Conservation (phyloP, 2,113 vertebrate genomes). For the Panurus biarmicus region DNA sequence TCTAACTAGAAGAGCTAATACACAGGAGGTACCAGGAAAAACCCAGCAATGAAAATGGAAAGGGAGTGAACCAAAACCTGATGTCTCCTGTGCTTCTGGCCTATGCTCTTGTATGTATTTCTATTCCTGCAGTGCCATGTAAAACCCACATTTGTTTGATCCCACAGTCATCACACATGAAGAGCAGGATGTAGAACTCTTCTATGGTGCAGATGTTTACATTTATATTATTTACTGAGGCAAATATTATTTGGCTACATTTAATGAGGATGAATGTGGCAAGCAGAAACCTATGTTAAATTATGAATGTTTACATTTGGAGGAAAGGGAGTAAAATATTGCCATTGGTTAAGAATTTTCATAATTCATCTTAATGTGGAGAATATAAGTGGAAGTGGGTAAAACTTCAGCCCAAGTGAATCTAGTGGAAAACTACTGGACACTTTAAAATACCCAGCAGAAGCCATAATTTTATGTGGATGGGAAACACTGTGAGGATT, state of each 20-base stretch:
- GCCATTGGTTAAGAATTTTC: neutral
- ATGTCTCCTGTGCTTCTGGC: neutral
- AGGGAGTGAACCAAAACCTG: neutral
- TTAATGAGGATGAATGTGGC: neutral
- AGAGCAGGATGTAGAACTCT: neutral
- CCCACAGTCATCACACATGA: neutral
- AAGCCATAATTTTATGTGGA: slow-evolving; percentile 6
- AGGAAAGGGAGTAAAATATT: neutral
- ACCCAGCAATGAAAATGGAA: neutral
- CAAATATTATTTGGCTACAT: neutral
- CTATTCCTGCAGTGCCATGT: neutral
- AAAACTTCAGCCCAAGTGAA: slow-evolving; percentile 2
- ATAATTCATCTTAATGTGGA: neutral
- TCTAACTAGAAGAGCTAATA: neutral
- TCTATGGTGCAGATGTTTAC: neutral
- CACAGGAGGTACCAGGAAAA: neutral
- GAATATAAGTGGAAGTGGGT: neutral
- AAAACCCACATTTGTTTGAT: neutral
- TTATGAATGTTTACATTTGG: neutral
- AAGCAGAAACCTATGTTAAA: neutral
- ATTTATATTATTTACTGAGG: neutral
- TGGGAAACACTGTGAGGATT: neutral
- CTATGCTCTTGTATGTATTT: rapidly evolving
- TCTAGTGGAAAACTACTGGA: neutral
- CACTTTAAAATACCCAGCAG: neutral